A percentile compares a stretch with the other conserved stretches of the same genome.
Conservation (phyloP, 1,140 invertebrate genomes). For the Drosophila punjabiensis region DNA sequence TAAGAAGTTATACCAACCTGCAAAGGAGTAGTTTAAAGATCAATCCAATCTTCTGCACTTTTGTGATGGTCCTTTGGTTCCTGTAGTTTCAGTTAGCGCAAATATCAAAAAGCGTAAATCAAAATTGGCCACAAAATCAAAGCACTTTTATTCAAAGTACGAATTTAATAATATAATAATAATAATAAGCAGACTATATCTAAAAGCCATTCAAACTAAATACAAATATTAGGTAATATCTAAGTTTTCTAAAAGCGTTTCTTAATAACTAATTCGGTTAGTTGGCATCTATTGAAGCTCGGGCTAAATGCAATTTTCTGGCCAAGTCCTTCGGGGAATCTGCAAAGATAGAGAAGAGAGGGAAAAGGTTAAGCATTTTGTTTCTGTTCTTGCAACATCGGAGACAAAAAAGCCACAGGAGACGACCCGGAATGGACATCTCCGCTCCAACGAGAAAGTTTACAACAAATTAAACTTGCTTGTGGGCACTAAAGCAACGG, state of each 20-base stretch:
- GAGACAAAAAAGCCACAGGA: slow-evolving; percentile 48
- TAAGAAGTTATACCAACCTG: slow-evolving; percentile 29
- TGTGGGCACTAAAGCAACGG: slow-evolving; percentile 60
- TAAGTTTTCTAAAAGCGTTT: slow-evolving; percentile 61
- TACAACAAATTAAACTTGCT: slow-evolving; percentile 83
- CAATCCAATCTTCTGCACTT: background rate
- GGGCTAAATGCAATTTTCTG: slow-evolving; percentile 39
- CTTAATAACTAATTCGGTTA: slow-evolving; percentile 66
- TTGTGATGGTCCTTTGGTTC: background rate
- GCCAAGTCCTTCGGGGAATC: slow-evolving; percentile 36
- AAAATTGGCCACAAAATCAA: slow-evolving; percentile 46
- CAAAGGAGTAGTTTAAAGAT: background rate
- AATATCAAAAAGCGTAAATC: slow-evolving; percentile 52
- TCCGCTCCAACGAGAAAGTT: slow-evolving; percentile 66
- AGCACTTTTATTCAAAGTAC: slow-evolving; percentile 66
- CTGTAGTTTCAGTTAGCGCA: slow-evolving; percentile 17
- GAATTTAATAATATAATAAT: slow-evolving; percentile 20
- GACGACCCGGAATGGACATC: slow-evolving; percentile 44
- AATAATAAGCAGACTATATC: slow-evolving; percentile 15
- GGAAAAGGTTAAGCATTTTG: slow-evolving; percentile 62
- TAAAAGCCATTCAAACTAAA: slow-evolving; percentile 64
- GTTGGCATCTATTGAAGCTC: slow-evolving; percentile 63
- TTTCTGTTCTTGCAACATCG: slow-evolving; percentile 46
- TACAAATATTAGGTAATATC: slow-evolving; percentile 17
- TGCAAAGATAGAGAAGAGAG: slow-evolving; percentile 56